phyloP scores from a whole-genome alignment of 2,113 vertebrate species.

The Ammodytes dubius region DNA sequence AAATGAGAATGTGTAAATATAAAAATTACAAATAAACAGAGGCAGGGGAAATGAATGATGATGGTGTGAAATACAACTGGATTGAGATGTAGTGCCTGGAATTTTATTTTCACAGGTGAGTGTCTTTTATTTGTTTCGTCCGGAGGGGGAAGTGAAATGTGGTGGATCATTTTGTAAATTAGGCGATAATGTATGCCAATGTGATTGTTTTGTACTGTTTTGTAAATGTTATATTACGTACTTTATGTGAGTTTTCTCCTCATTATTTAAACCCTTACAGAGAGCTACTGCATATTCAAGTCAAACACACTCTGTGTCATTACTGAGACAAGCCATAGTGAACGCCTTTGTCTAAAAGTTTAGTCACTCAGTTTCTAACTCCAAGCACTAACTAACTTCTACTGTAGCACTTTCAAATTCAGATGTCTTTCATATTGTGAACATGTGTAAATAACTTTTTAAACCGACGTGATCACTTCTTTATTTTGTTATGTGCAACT shows the following conservation, averaged over 20 bases:
- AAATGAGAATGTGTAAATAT: slow-evolving; percentile 47
- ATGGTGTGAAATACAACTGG: slow-evolving; percentile 8
- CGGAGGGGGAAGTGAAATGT: slow-evolving; percentile 7
- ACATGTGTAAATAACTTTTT: slow-evolving; percentile 78
- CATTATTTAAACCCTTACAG: not conserved
- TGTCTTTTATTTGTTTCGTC: too few relatives aligned
- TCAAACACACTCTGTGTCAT: not conserved
- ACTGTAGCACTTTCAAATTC: slow-evolving; percentile 54
- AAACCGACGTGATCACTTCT: slow-evolving; percentile 50
- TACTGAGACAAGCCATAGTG: not conserved
- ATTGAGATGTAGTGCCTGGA: not conserved
- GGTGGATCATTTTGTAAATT: slow-evolving; percentile 42
- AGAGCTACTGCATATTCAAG: not conserved
- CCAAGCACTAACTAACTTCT: not conserved
- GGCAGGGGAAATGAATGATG: not conserved
- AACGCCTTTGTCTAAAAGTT: slow-evolving; percentile 7
- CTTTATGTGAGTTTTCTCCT: not conserved
- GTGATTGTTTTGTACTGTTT: slow-evolving; percentile 33
- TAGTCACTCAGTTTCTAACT: slow-evolving; percentile 11
- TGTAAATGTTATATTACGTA: slow-evolving; percentile 35
- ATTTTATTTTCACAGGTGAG: not conserved
- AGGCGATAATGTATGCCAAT: slow-evolving; percentile 12
- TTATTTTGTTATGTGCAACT: slow-evolving; percentile 46
- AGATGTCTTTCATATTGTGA: slow-evolving; percentile 69
- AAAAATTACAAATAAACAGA: slow-evolving; percentile 45